A percentile compares a stretch with the other conserved stretches of the same genome.
These are phyloP conservation scores for Elgaria multicarinata DNA, from an alignment of 2,113 vertebrate species.

Conservation along the genomic window DNA sequence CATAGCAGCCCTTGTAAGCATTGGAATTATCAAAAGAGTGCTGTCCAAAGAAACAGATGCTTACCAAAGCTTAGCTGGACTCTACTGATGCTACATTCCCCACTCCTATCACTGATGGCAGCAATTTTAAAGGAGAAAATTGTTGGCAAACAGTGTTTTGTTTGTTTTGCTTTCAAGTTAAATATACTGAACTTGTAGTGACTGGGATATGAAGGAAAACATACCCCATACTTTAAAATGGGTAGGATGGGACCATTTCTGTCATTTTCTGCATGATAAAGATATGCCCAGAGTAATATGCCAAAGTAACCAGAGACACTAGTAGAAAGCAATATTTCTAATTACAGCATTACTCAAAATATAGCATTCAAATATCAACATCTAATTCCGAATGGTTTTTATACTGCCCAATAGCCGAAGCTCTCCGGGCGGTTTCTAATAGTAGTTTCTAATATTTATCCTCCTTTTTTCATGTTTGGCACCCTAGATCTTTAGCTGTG, in stretches of 20 bases:
- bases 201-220: not conserved
- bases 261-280: not conserved
- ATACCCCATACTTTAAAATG: not conserved
- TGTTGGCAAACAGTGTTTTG: not conserved
- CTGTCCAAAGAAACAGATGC: not conserved
- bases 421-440: too few relatives aligned
- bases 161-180: not conserved
- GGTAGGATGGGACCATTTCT: not conserved
- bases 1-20: too few relatives aligned
- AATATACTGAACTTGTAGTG: not conserved
- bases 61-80: not conserved
- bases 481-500: not conserved
- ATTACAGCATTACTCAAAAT: not conserved
- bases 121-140: not conserved
- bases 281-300: not conserved
- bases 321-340: not conserved
- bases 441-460: not conserved
- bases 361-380: not conserved
- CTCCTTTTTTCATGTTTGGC: not conserved
- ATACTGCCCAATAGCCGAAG: too few relatives aligned
- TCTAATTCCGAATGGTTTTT: too few relatives aligned
- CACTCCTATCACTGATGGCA: not conserved
- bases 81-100: not conserved
- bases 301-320: not conserved
- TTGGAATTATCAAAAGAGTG: not conserved